phyloP scores from a whole-genome alignment of 2,797 vertebrate genomes.

The Hephaestus fuliginosus region DNA sequence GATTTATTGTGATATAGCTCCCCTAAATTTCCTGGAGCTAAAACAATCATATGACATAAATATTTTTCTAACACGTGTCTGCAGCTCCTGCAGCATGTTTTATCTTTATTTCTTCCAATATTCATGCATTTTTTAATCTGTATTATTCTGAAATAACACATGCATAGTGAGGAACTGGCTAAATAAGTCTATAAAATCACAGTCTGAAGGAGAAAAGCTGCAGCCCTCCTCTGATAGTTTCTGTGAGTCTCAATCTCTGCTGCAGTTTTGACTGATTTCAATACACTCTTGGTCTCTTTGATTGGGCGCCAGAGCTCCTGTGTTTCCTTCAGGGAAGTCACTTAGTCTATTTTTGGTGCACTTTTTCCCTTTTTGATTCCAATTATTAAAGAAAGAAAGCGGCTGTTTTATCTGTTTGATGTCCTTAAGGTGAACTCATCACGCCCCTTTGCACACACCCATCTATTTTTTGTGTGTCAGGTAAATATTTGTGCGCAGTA shows the following conservation, averaged over 20 bases:
- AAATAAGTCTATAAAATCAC: neutral
- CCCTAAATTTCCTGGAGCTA: neutral
- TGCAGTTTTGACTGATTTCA: conserved; percentile 48
- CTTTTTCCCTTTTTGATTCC: neutral
- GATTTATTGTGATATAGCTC: too few relatives aligned
- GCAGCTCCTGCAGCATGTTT: neutral
- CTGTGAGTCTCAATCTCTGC: conserved; percentile 52
- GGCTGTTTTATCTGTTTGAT: neutral
- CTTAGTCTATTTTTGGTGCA: neutral
- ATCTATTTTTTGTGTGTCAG: conserved; percentile 29
- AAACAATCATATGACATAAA: neutral
- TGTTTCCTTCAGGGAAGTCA: neutral
- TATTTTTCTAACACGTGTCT: neutral
- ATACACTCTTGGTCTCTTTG: conserved; percentile 41
- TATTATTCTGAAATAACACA: neutral
- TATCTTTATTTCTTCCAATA: neutral
- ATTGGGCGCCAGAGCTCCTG: neutral
- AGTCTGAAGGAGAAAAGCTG: neutral
- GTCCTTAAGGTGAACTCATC: conserved; percentile 39
- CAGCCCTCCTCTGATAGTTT: conserved; percentile 42
- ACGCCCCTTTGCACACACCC: conserved; percentile 16
- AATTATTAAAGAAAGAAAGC: neutral
- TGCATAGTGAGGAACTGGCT: fast-evolving
- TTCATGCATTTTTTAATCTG: neutral
- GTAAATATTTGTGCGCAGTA: conserved; percentile 75